Evolutionary conservation across 2,113 vertebrate species (phyloP), one percentile per base, ranked within the genome.

Genomic region (Phyllopteryx taeniolatus): DNA sequence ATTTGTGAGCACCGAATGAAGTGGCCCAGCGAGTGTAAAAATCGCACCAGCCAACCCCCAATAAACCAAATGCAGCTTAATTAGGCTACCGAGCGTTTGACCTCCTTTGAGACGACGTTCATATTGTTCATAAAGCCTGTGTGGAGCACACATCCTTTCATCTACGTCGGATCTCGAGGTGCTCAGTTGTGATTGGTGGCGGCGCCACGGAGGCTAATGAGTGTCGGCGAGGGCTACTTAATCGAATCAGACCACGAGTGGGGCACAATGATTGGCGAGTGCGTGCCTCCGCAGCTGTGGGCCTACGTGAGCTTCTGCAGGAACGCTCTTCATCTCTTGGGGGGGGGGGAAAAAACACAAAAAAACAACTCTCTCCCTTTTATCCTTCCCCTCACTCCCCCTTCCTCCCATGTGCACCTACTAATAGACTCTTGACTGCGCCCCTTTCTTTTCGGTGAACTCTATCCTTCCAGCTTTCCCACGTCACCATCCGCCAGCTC

Each of bases 291-390:
- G 87, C 90, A 90, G 90, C 89, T 92, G 91, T 87, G 85, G 83
- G 90, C 79, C 82, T 91, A 91, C 90, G 91, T 91, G 91, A 89
- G 89, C 86, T 80, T 80, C 64, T 71, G 89, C 90, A 92, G 89
- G 90, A 85, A 89, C 85, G 12, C 83, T 78, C 76, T 78, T 84
- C 77, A 15, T 70, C 74, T 67, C 76, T 31, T 4, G 35, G 35
- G 35, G 35, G 35, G 35, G 5, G 35, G 35, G 2, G 35, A 5
- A 39, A 49, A 35, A 27, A 60, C n/a, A n/a, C n/a, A 33, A 12
- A 60, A 31, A 59, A 5, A 27, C 27, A 27, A 27, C 49, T 67
- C 79, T 78, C 85, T 76, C 81, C 79, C 5, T 66, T 22, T 67
- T 22, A 54, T 82, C 75, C 54, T 19, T 69, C 74, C 63, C 17